Evolutionary conservation across 2,797 vertebrate genomes (phyloP), one percentile per base, ranked within the genome.

Genomic region (Crenuchus spilurus): DNA sequence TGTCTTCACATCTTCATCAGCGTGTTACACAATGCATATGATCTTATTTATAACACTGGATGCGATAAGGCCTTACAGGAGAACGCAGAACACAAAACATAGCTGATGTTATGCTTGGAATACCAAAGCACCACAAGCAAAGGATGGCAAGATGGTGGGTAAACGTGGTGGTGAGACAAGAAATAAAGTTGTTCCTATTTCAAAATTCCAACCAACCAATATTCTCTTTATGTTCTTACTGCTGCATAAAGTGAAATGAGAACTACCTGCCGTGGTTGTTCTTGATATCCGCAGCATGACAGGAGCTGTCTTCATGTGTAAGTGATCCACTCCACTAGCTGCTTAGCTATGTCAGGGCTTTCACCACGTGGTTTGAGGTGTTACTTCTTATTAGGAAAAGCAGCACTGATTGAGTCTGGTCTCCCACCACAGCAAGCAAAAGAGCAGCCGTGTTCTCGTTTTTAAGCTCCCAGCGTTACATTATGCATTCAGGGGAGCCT

Each of bases 251-350:
- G 58, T 72, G 76, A 81, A 71, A 57, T 70, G 72, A 77, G 66
- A 80, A 74, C 61, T 39, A 49, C 75, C 80, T 64, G 75, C 61
- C n/a, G 8, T 54, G 35, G 58, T 78, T 77, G 55, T 79, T 82
- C 80, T 72, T 74, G 64, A 49, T 72, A 64, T 72, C 54, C 68
- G 7, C 72, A 72, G 79, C 79, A 76, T 82, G 81, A 84, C 60
- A 30, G 77, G 79, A 73, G 81, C 71, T 77, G 82, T 88, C 86
- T 84, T 87, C 82, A 79, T 63, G 2, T 87, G 86, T 84, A 80
- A 80, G 30, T 11, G 74, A 83, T 79, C 82, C 75, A 73, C 33
- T 75, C 62, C 42, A 26, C 55, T 65, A 51, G 52, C 65, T 16
- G 41, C 44, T 67, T 66, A 55, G 41, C 61, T 26, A 70, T 44